A percentile compares a stretch with the other conserved stretches of the same genome.
Conservation (phyloP, 2,888 invertebrate genomes). For the Mesochorus sp. region DNA sequence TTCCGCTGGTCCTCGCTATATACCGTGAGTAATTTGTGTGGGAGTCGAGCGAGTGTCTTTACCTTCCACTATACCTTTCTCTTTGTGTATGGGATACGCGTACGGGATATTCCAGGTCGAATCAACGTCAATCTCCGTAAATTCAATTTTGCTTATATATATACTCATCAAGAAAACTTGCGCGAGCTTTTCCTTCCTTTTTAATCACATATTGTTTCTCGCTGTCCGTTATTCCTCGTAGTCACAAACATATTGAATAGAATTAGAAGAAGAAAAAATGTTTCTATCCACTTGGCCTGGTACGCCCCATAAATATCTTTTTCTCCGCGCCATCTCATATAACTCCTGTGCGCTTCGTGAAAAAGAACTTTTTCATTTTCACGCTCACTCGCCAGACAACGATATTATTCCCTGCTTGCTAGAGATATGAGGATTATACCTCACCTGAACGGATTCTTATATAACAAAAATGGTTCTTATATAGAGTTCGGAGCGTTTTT, state of each 20-base stretch:
- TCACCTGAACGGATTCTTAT: neutral
- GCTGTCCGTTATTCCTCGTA: too few species aligned
- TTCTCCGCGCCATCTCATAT: neutral
- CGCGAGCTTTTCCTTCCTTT: too few species aligned
- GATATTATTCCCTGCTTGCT: constrained; percentile 11
- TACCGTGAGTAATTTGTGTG: constrained; percentile 76
- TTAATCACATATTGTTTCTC: too few species aligned
- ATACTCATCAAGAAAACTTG: too few species aligned
- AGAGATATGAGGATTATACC: neutral
- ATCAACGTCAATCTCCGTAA: too few species aligned
- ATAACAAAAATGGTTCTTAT: neutral
- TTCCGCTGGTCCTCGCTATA: constrained; percentile 51
- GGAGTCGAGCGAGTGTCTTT: constrained; percentile 72
- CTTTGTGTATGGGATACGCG: neutral
- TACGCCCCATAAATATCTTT: neutral
- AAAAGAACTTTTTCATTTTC: constrained; percentile 11
- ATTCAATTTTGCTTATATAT: neutral
- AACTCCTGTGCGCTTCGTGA: neutral
- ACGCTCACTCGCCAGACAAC: neutral
- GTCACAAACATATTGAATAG: neutral
- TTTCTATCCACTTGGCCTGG: neutral
- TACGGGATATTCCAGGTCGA: neutral
- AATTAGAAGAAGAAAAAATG: neutral
- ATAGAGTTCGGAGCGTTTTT: too few species aligned
- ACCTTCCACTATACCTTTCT: constrained; percentile 58